Evolutionary conservation across 2,888 invertebrate genomes (phyloP), one percentile per base, ranked within the genome.

Genomic region (Poecilus cupreus): DNA sequence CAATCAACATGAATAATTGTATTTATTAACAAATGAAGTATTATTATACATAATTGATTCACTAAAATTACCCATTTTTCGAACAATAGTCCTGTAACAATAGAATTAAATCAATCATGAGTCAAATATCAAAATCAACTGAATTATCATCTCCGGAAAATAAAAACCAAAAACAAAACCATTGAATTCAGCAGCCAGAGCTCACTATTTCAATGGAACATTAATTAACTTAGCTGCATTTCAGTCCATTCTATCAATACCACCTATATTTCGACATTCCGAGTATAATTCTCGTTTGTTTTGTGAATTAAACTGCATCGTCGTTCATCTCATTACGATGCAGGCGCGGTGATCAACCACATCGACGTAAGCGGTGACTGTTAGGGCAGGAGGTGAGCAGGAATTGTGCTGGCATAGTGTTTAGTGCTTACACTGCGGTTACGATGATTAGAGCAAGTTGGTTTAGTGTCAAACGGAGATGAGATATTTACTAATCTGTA

Each of bases 301-400:
- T 72, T 43, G 46, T 11, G 72, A 43, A 72, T 72, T 72, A 72
- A 72, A 72, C 72, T 72, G 72, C 26, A 46, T 46, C n/a, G 43
- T 72, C 46, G 72, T 72, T 46, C 72, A 22, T 72, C 72, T 43
- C 72, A 72, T 72, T 72, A 68, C 39, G 24, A 72, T 70, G 72
- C 72, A 72, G 32, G 18, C 46, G 46, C 43, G 22, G 6, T 72
- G 72, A 70, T 60, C 64, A 68, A 68, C 72, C 46, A 46, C 26
- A 72, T 43, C 72, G 46, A 72, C 43, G 64, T 37, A 39, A 20
- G 39, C 39, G 68, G 68, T 16, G 26, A 64, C 10, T 22, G 22
- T 57, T 16, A 32, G 64, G 10, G n/a, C 57, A 57, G 57, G 24
- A 20, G 22, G 22, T 57, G 64, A 11, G n/a, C 57, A 57, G 57